phyloP scores from a whole-genome alignment of 1,140 invertebrate genomes.

The Ooceraea biroi region DNA sequence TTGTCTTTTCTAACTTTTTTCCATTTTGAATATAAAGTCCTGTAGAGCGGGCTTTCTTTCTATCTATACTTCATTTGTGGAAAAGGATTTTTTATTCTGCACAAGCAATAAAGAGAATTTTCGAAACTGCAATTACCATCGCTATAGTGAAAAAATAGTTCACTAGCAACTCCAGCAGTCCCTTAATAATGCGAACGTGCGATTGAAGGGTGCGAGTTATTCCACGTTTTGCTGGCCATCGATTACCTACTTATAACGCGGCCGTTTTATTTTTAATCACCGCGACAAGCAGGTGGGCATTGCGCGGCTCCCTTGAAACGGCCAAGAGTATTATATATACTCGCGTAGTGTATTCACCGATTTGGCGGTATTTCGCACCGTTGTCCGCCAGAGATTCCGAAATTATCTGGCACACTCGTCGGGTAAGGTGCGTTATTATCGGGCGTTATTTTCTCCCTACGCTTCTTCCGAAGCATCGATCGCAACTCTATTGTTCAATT shows the following conservation, averaged over 20 bases:
- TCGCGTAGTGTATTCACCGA: background rate
- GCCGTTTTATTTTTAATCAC: background rate
- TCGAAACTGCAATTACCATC: too few species aligned
- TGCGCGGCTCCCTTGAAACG: background rate
- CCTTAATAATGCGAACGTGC: background rate
- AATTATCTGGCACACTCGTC: slow-evolving; percentile 13
- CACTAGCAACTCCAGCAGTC: too few species aligned
- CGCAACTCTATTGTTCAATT: too few species aligned
- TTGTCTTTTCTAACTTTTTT: too few species aligned
- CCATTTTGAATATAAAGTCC: too few species aligned
- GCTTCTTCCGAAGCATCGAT: background rate
- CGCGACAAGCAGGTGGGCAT: background rate
- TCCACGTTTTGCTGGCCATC: background rate
- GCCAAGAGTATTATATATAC: slow-evolving; percentile 10
- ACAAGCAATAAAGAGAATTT: too few species aligned
- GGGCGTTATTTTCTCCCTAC: background rate
- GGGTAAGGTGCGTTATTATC: background rate
- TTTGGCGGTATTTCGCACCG: slow-evolving; percentile 17
- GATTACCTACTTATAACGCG: background rate
- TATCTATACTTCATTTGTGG: too few species aligned
- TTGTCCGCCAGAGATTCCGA: slow-evolving; percentile 11
- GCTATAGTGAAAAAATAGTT: too few species aligned
- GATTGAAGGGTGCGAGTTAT: background rate
- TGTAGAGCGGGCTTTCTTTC: too few species aligned
- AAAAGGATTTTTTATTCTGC: too few species aligned